These are phyloP conservation scores for Syrista parreyssii DNA, from an alignment of 2,888 invertebrate species.

Conservation along the genomic window DNA sequence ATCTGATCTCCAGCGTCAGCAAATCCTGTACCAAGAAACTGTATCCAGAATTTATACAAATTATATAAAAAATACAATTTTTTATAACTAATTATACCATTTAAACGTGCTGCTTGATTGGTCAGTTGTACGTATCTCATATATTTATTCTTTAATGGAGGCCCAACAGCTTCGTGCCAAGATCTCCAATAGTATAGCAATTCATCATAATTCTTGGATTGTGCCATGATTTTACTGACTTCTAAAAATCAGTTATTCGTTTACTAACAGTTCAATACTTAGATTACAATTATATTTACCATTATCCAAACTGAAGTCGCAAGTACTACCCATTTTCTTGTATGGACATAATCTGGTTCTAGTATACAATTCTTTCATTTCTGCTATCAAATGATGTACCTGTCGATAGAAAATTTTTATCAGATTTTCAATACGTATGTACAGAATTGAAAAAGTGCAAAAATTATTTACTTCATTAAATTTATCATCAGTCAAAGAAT, in stretches of 20 bases:
- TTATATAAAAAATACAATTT: neutral
- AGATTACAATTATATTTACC: conserved; percentile 48
- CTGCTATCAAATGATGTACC: conserved; percentile 78
- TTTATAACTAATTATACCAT: conserved; percentile 69
- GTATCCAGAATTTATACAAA: neutral
- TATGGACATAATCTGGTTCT: conserved; percentile 79
- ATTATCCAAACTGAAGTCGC: conserved; percentile 65
- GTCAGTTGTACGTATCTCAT: conserved; percentile 82
- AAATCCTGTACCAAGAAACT: conserved; percentile 71
- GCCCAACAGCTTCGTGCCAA: conserved; percentile 85
- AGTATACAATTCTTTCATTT: conserved; percentile 84
- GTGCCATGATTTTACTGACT: conserved; percentile 72
- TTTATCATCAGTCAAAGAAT: conserved; percentile 80
- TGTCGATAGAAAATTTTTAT: conserved; percentile 47
- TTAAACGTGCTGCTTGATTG: conserved; percentile 81
- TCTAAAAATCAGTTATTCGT: conserved; percentile 50
- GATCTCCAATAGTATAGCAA: conserved; percentile 82
- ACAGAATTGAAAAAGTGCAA: neutral
- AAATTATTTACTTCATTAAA: conserved; percentile 73
- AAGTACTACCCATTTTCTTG: conserved; percentile 63
- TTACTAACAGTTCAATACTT: neutral
- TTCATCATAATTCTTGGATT: conserved; percentile 80
- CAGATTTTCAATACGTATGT: neutral
- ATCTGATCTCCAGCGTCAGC: conserved; percentile 85
- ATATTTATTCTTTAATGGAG: conserved; percentile 79